Base-by-base conservation (phyloP, 2,797 vertebrate genomes). In the Momotus momota region DNA sequence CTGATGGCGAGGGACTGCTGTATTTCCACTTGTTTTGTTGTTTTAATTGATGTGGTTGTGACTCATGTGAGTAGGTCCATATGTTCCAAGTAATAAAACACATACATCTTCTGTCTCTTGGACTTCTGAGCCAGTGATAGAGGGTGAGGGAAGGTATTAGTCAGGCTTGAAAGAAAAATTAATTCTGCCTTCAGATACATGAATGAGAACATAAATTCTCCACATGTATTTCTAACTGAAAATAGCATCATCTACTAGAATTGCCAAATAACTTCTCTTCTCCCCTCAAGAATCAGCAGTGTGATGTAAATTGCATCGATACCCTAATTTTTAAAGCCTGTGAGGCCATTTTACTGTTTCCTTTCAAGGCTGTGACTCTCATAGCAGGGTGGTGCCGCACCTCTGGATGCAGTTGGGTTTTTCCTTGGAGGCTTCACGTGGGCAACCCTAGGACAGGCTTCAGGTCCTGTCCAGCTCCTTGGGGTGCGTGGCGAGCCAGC, bases 41-140 rank as follows among this genome's bases (percentile, higher is more conserved):
- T 25, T 93, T 90, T 94, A 91, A 89, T 92, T 70, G 85, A 70
- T 7, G 22, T 71, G 74, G 38, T 62, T 48, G 45, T 93, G 84
- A 94, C 89, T 90, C 77, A 78, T 92, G 72, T 94, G 95, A 98
- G 65, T 35, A 38, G 80, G 93, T 95, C 96, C 95, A 79, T 96
- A 95, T 94, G 95, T 95, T 90, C 74, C 75, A 64, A 73, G 74
- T 97, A 96, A 97, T 97, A 94, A 94, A 97, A 81, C 89, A 89
- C 97, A 96, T 90, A 67, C 82, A 96, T 94, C 89, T 45, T 20
- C 62, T 78, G 86, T 95, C 51, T 82, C 51, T 51, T 69, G 3
- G 79, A 64, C 60, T 96, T 67, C 81, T 85, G 81, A 86, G 85
- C 62, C 79, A 54, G 55, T 57, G 86, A 74, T 40, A 54, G 83